These are phyloP conservation scores for Aromia moschata DNA, from an alignment of 2,888 invertebrate genomes.

Conservation along the genomic window DNA sequence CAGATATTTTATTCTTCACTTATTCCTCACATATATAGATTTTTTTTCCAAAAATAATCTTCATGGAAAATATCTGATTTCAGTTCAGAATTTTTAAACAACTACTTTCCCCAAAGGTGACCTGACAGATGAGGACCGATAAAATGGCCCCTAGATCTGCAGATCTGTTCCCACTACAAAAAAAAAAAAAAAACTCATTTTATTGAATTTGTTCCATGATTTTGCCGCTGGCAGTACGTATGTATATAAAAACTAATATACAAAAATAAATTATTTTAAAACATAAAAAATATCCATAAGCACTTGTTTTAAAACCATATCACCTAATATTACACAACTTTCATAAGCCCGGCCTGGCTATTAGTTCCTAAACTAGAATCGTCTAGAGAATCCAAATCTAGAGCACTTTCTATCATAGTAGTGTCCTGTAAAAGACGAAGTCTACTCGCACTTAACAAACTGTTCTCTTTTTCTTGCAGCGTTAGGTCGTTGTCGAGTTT, in stretches of 20 bases:
- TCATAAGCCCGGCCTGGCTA: slow-evolving; percentile 74
- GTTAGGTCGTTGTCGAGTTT: slow-evolving; percentile 60
- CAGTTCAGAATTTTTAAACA: too few relatives aligned
- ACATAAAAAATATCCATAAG: slow-evolving; percentile 17
- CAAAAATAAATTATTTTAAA: slow-evolving; percentile 30
- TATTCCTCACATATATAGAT: too few relatives aligned
- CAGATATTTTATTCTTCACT: too few relatives aligned
- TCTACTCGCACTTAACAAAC: slow-evolving; percentile 70
- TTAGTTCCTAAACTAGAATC: slow-evolving; percentile 75
- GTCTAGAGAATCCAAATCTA: slow-evolving; percentile 87
- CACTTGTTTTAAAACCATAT: slow-evolving; percentile 26
- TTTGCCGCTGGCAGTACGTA: too few relatives aligned
- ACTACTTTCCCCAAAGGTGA: too few relatives aligned
- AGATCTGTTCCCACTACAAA: too few relatives aligned
- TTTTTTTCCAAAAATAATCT: too few relatives aligned
- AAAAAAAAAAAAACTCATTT: too few relatives aligned
- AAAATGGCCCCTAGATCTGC: too few relatives aligned
- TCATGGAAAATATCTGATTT: too few relatives aligned
- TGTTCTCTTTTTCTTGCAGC: slow-evolving; percentile 60
- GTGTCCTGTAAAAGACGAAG: slow-evolving; percentile 84
- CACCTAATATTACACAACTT: slow-evolving; percentile 61
- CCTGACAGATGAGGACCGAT: too few relatives aligned
- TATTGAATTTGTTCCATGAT: too few relatives aligned
- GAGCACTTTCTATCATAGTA: slow-evolving; percentile 89
- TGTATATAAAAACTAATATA: slow-evolving; percentile 24